Evolutionary conservation across 2,797 vertebrate species (phyloP).

Genomic region (Periparus ater): DNA sequence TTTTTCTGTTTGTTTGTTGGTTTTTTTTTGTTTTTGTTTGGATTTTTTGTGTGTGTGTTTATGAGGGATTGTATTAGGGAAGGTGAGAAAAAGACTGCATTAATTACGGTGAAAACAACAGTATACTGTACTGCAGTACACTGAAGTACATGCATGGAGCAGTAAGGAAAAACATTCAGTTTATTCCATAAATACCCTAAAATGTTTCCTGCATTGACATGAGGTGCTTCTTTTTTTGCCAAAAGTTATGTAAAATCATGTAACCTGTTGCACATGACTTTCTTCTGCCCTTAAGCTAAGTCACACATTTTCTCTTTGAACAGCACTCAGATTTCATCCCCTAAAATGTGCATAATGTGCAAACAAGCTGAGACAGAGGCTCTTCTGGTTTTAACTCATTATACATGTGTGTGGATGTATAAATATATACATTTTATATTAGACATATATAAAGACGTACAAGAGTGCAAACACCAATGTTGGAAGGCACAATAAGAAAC

Average conservation of each 20-base stretch:
- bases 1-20: no score
- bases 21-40: background rate
- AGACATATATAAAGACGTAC: background rate
- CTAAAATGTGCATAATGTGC: slow-evolving; percentile 9
- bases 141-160: background rate
- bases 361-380: slow-evolving; percentile 49
- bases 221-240: background rate
- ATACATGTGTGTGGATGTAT: background rate
- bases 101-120: background rate
- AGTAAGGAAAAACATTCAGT: background rate
- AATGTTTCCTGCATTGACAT: background rate
- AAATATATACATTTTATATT: background rate
- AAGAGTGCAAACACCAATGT: background rate
- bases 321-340: slow-evolving; percentile 19
- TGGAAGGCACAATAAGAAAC: background rate
- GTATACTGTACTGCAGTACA: background rate
- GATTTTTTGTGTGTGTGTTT: no score
- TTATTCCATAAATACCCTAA: background rate
- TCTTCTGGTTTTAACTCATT: slow-evolving; percentile 26
- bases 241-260: slow-evolving; percentile 26
- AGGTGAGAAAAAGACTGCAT: background rate
- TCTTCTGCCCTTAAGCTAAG: slow-evolving; percentile 32
- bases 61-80: background rate
- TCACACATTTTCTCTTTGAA: background rate
- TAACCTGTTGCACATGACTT: slow-evolving; percentile 39